Evolutionary conservation across 2,797 vertebrate species (phyloP).

Genomic region (Xyrichtys novacula): DNA sequence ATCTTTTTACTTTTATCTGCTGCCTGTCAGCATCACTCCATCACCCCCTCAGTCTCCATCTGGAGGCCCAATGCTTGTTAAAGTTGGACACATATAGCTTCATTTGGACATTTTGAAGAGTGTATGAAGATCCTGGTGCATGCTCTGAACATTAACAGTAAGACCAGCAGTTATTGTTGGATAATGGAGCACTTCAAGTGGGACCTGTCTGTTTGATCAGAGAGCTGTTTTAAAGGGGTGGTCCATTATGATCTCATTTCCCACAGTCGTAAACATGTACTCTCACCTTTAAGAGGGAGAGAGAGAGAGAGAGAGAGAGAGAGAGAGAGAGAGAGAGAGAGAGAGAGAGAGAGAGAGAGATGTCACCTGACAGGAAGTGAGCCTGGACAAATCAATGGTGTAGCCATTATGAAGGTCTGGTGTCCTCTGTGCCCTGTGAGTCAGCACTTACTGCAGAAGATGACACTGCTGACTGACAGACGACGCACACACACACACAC

Average conservation of each 20-base stretch:
- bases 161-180: constrained; percentile 40
- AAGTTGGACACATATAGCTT: constrained; percentile 52
- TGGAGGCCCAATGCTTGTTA: constrained; percentile 39
- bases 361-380: constrained; percentile 71
- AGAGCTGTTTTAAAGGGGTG: constrained; percentile 44
- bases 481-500: constrained; percentile 24
- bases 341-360: constrained; percentile 3
- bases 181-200: constrained; percentile 34
- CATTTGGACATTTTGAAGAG: constrained; percentile 41
- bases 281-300: constrained; percentile 57
- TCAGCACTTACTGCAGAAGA: constrained; percentile 70
- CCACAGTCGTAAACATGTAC: constrained; percentile 53
- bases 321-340: constrained; percentile 17
- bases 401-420: constrained; percentile 56
- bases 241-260: constrained; percentile 40
- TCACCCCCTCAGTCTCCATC: constrained; percentile 42
- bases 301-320: not conserved
- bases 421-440: constrained; percentile 72
- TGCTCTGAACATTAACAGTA: constrained; percentile 20
- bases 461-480: constrained; percentile 49
- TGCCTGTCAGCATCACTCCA: constrained; percentile 39
- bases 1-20: constrained; percentile 33
- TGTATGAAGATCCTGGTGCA: constrained; percentile 34
- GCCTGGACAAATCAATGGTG: constrained; percentile 51
- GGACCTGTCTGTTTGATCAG: constrained; percentile 15